Evolutionary conservation across 2,888 invertebrate genomes (phyloP).

Genomic region (Agrotis segetum): DNA sequence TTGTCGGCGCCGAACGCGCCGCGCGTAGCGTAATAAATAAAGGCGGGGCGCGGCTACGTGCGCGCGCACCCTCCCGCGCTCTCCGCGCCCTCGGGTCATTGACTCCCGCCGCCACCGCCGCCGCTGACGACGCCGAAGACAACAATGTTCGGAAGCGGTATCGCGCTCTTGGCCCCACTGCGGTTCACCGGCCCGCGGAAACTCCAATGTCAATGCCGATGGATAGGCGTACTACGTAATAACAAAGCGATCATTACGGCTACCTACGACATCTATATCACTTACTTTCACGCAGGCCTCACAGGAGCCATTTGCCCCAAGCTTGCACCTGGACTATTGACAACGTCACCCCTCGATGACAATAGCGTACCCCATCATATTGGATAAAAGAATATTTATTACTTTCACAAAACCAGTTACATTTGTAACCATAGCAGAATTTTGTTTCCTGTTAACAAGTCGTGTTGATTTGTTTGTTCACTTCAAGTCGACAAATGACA

Average conservation of each 20-base stretch:
- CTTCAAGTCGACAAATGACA: slow-evolving; percentile 56
- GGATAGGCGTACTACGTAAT: slow-evolving; percentile 66
- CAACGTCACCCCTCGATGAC: slow-evolving; percentile 61
- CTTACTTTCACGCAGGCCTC: slow-evolving; percentile 63
- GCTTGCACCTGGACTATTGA: slow-evolving; percentile 72
- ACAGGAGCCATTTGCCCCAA: slow-evolving; percentile 79
- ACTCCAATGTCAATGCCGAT: slow-evolving; percentile 88
- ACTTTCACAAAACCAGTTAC: slow-evolving; percentile 72
- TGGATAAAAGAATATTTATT: slow-evolving; percentile 54
- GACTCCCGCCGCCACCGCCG: slow-evolving; percentile 80
- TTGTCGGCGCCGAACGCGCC: slow-evolving; percentile 83
- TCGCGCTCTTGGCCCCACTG: slow-evolving; percentile 81
- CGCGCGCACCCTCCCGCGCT: slow-evolving; percentile 90
- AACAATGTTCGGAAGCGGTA: slow-evolving; percentile 82
- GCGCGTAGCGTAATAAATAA: slow-evolving; percentile 91
- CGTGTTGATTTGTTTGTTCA: slow-evolving; percentile 64
- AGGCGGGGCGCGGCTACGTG: slow-evolving; percentile 90
- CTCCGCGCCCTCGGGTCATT: slow-evolving; percentile 87
- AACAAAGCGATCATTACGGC: slow-evolving; percentile 22
- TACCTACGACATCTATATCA: slow-evolving; percentile 34
- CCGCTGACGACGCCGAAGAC: slow-evolving; percentile 78
- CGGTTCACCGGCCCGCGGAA: slow-evolving; percentile 67
- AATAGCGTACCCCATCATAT: slow-evolving; percentile 49
- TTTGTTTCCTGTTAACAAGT: slow-evolving; percentile 72
- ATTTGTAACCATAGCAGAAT: slow-evolving; percentile 71